Conservation (phyloP, 2,797 vertebrate genomes). For the Choloepus didactylus region DNA sequence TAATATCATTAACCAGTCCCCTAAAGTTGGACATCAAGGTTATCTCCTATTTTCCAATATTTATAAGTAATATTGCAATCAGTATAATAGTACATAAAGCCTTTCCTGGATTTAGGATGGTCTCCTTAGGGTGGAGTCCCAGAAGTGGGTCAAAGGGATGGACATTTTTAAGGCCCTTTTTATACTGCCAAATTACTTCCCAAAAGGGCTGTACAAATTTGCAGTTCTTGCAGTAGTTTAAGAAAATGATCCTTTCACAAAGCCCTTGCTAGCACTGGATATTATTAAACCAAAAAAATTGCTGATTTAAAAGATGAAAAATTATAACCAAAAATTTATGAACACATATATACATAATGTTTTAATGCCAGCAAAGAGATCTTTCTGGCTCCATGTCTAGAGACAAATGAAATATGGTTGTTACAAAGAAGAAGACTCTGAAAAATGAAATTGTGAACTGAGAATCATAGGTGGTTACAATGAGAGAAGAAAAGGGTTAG, state of each 20-base stretch:
- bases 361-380: conserved; percentile 62
- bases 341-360: conserved; percentile 36
- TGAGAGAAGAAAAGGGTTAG: background rate
- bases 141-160: conserved; percentile 67
- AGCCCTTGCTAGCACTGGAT: conserved; percentile 59
- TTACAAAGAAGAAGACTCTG: background rate
- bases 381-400: conserved; percentile 44
- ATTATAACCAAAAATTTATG: conserved; percentile 71
- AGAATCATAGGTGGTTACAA: conserved; percentile 29
- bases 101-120: background rate
- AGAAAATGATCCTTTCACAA: conserved; percentile 73
- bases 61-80: conserved; percentile 43
- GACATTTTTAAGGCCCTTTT: conserved; percentile 69
- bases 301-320: conserved; percentile 72
- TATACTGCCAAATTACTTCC: conserved; percentile 74
- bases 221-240: conserved; percentile 71
- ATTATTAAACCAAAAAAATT: conserved; percentile 75
- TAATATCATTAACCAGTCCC: background rate
- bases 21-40: background rate
- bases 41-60: background rate
- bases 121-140: conserved; percentile 71
- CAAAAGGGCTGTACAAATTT: conserved; percentile 74
- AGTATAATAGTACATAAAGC: background rate
- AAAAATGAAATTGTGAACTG: conserved; percentile 31
- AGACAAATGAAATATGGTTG: conserved; percentile 27